Base-by-base conservation (phyloP, 2,113 vertebrate species). In the Xiphias gladius region DNA sequence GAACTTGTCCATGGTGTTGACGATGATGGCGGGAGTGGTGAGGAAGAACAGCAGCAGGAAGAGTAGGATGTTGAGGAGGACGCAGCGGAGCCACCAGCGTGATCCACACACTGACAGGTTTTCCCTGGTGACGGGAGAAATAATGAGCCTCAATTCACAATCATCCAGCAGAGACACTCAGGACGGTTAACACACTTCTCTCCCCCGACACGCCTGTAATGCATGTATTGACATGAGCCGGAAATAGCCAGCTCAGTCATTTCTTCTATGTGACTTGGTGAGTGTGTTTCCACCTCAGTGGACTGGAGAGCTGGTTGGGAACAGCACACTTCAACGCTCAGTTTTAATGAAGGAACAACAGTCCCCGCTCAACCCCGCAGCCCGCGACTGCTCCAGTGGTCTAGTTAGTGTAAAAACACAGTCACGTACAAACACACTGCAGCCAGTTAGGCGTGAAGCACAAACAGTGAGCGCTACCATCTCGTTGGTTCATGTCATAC, bases 1-100 rank as follows among this genome's bases (percentile, higher is more conserved):
- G 94, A 99, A 99, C 95, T 97, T 97, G 93, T 99, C 98, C 87
- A 99, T 98, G 59, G 98, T 99, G 94, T 98, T 99, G 90, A 99
- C 98, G 20, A 99, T 96, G 93, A 99, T 97, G 91, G 98, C 97
- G 0, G 98, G 98, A 0, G 98, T 99, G 88, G 98, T 99, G 94
- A 99, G 97, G 92, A 99, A 99, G 95, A 99, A 99, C 90, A 99
- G 96, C 66, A 99, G 96, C 91, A 98, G 37, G 92, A 99, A 99
- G 85, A 99, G 96, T 91, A 95, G 96, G 85, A 96, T 95, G 95
- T 99, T 99, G 93, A 99, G 96, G 41, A 96, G 88, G 63, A 97
- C 77, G 48, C 97, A 98, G 86, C 97, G 95, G 8, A 96, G 90
- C 98, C 98, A 99, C 98, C 98, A 99, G 12, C 90, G 92, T 62